Conservation (phyloP, 1,140 invertebrate genomes). For the Chlorops oryzae region DNA sequence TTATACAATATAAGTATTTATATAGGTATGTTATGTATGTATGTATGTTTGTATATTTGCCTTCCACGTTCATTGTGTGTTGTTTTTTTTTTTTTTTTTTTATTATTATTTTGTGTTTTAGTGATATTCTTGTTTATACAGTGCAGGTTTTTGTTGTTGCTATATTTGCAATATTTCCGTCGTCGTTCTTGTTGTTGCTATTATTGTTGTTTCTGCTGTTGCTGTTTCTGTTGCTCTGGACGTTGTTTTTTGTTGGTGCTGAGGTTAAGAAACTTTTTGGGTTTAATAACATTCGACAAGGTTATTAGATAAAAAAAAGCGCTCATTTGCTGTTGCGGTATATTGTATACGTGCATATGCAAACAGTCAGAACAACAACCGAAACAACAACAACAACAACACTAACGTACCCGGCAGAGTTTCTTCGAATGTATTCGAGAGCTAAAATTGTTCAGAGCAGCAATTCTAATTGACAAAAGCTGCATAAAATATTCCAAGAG, state of each 20-base stretch:
- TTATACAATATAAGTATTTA: neutral
- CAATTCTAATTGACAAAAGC: too few relatives aligned
- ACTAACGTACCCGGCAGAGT: too few relatives aligned
- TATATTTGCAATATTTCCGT: neutral
- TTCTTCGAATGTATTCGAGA: too few relatives aligned
- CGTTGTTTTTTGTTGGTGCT: neutral
- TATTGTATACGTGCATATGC: too few relatives aligned
- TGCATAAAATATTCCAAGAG: too few relatives aligned
- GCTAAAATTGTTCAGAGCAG: too few relatives aligned
- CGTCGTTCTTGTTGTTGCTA: neutral
- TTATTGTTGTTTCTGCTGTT: constrained; percentile 1
- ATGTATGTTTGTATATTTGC: constrained; percentile 5
- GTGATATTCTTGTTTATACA: too few relatives aligned
- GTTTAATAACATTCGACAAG: constrained; percentile 48
- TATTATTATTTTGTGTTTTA: too few relatives aligned
- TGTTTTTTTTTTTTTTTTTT: neutral
- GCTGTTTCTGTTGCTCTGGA: constrained; percentile 2
- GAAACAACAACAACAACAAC: too few relatives aligned
- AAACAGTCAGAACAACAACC: too few relatives aligned
- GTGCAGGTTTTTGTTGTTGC: neutral
- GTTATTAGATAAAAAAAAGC: constrained; percentile 48
- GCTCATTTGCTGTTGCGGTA: too few relatives aligned
- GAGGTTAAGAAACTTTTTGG: constrained; percentile 48
- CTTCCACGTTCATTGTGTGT: too few relatives aligned
- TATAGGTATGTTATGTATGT: neutral